Base-by-base conservation (phyloP, 2,888 invertebrate species). In the Rhyacophila evoluta region DNA sequence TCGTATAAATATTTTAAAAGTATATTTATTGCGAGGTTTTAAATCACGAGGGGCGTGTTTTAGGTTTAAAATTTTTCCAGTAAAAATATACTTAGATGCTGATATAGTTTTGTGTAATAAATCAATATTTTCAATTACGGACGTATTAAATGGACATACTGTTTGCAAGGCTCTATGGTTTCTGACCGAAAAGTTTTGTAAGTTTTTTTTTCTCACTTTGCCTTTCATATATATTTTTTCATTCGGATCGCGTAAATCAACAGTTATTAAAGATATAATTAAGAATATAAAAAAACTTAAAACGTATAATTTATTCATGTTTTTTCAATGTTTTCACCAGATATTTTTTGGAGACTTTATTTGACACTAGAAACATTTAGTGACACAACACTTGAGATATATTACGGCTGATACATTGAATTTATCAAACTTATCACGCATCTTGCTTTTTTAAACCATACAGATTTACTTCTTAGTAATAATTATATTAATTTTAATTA, bases 41-140 rank as follows among this genome's bases (percentile, higher is more conserved):
- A 70, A 25, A 39, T 74, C 76, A 6, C 71, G 41, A 36, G 82
- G 79, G 3, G 77, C 55, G 6, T 77, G 75, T 83, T 86, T 88
- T 81, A 89, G 87, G 83, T 85, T 88, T 83, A 90, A 84, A 84
- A 90, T 89, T 87, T 90, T 90, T 37, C 87, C 90, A 27, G 90
- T 90, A 85, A 90, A 90, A 85, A 90, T 89, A 84, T 87, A 90
- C 85, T 88, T 88, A 2, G 90, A 89, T 83, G 87, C 87, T 78
- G 87, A 86, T 86, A 90, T 89, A 85, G 89, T 89, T 80, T 87
- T 88, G 87, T 89, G 88, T 86, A 90, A 84, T 80, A 89, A 86
- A 87, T 89, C 88, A 85, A 89, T 88, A 84, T 90, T 89, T 83
- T 88, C 87, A 79, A 90, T 88, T 83, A 90, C 87, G 80, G 89